Conservation (phyloP, 1,140 invertebrate species). For the Neodiprion virginianus region DNA sequence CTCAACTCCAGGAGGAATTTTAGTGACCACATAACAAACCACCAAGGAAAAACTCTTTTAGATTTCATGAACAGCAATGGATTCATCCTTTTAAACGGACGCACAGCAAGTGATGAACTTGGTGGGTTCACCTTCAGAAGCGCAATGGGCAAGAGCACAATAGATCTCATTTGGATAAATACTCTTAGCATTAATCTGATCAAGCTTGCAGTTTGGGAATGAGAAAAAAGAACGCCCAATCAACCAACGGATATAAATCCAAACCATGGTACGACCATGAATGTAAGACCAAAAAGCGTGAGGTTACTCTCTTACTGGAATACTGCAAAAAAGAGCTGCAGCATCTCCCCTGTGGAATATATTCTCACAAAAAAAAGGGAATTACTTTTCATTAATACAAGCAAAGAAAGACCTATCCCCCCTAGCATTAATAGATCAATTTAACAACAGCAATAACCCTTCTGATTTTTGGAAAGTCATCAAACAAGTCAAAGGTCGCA, state of each 20-base stretch:
- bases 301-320: too few species aligned
- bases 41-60: background rate
- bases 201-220: too few species aligned
- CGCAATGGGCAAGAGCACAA: conserved; percentile 10
- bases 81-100: conserved; percentile 5
- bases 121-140: background rate
- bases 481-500: background rate
- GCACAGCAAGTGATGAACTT: background rate
- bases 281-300: too few species aligned
- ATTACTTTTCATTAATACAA: too few species aligned
- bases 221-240: too few species aligned
- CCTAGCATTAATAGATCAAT: too few species aligned
- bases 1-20: background rate
- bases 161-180: conserved; percentile 6
- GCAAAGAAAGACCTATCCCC: too few species aligned
- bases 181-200: background rate
- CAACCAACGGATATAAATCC: too few species aligned
- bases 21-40: background rate
- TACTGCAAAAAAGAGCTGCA: too few species aligned
- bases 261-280: too few species aligned
- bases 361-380: too few species aligned
- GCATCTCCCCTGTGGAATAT: too few species aligned
- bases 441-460: background rate
- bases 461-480: background rate
- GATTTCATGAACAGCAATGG: conserved; percentile 9